Conservation (phyloP, 1,140 invertebrate genomes). For the Leguminivora glycinivorella region DNA sequence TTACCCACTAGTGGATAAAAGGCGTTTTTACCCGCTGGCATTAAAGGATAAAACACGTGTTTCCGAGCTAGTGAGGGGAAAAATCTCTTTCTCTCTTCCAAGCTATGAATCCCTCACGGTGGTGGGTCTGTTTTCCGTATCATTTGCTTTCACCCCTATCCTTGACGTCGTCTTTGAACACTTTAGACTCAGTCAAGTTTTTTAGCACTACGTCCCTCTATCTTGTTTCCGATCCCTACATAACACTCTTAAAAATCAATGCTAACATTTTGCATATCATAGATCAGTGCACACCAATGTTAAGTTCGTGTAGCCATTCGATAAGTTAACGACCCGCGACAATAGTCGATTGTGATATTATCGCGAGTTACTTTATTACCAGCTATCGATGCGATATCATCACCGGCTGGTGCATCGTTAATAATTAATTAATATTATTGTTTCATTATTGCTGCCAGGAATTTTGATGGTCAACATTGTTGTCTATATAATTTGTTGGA, state of each 20-base stretch:
- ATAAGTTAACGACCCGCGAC: slow-evolving; percentile 45
- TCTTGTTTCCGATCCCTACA: too few relatives aligned
- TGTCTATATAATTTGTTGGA: not conserved
- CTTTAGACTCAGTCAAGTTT: too few relatives aligned
- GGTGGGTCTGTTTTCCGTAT: too few relatives aligned
- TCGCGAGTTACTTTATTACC: slow-evolving; percentile 48
- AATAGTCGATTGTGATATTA: slow-evolving; percentile 58
- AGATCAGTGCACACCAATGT: slow-evolving; percentile 2
- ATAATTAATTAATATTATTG: slow-evolving; percentile 55
- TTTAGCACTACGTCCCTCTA: too few relatives aligned
- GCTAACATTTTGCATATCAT: slow-evolving; percentile 11
- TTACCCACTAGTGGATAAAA: too few relatives aligned
- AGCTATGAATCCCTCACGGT: too few relatives aligned
- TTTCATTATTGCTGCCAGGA: slow-evolving; percentile 53
- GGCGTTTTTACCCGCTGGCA: too few relatives aligned
- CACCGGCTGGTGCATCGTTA: slow-evolving; percentile 17
- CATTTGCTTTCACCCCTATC: too few relatives aligned
- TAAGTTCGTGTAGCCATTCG: slow-evolving; percentile 22
- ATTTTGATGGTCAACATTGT: slow-evolving; percentile 34
- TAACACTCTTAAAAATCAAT: slow-evolving; percentile 1
- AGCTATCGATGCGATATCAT: slow-evolving; percentile 16
- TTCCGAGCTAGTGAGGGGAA: too few relatives aligned
- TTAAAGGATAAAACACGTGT: too few relatives aligned
- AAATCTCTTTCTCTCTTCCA: too few relatives aligned
- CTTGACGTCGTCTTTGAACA: too few relatives aligned